These are phyloP conservation scores for Brenthis daphne DNA, from an alignment of 2,888 invertebrate genomes.

Conservation along the genomic window DNA sequence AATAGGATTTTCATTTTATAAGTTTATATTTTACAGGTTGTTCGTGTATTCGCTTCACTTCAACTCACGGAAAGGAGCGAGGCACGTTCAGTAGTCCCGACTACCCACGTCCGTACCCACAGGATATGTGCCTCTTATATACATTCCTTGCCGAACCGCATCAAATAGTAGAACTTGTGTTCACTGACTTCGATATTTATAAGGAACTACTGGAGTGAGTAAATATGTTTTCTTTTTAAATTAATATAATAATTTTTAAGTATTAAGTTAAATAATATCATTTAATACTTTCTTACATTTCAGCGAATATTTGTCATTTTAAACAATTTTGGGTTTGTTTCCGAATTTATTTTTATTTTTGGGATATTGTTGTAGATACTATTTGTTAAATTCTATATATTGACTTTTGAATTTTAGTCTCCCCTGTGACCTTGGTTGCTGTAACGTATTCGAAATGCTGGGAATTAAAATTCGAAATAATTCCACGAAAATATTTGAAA, in stretches of 20 bases:
- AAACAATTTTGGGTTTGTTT: no score
- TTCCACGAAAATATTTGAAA: neutral
- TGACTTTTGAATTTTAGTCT: no score
- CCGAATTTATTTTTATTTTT: no score
- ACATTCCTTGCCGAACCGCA: conserved; percentile 90
- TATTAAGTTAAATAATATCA: neutral
- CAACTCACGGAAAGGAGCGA: conserved; percentile 88
- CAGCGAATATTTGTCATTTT: no score
- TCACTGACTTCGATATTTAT: conserved; percentile 90
- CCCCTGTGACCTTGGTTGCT: no score
- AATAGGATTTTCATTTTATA: neutral
- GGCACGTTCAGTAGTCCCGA: conserved; percentile 93
- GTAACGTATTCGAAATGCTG: no score
- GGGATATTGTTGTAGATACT: no score
- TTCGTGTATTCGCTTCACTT: conserved; percentile 90
- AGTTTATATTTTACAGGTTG: conserved; percentile 83
- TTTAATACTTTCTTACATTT: neutral
- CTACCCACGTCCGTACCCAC: conserved; percentile 89
- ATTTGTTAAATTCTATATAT: no score
- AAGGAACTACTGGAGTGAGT: conserved; percentile 87
- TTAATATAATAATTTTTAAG: neutral
- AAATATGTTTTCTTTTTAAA: neutral
- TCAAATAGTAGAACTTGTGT: conserved; percentile 91
- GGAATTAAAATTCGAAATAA: neutral
- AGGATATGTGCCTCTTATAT: conserved; percentile 91